Conservation (phyloP, 2,888 invertebrate species). For the Dendrolimus houi region DNA sequence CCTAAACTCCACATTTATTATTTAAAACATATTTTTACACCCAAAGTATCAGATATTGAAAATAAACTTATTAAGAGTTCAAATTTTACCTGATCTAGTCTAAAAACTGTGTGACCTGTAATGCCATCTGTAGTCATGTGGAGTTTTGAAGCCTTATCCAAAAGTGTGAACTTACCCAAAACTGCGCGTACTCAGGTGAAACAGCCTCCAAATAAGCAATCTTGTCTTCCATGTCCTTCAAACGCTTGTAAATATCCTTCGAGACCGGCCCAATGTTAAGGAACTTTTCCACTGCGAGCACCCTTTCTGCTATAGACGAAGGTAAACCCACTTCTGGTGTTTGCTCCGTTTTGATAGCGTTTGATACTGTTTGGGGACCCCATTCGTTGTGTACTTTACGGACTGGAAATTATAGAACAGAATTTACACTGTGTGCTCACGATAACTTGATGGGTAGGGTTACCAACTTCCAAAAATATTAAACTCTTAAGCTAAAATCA, state of each 20-base stretch:
- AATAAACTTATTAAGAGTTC: too few species aligned
- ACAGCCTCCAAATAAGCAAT: constrained; percentile 83
- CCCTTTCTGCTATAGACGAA: constrained; percentile 80
- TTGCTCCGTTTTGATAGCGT: constrained; percentile 19
- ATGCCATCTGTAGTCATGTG: too few species aligned
- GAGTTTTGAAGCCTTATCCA: not conserved
- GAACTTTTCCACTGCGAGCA: constrained; percentile 79
- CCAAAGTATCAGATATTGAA: too few species aligned
- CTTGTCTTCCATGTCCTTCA: constrained; percentile 85
- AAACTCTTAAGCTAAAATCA: too few species aligned
- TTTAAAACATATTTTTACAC: too few species aligned
- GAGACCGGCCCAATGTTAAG: constrained; percentile 75
- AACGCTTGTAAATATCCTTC: constrained; percentile 79
- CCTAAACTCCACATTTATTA: too few species aligned
- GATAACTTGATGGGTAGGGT: too few species aligned
- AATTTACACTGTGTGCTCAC: not conserved
- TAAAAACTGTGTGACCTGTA: too few species aligned
- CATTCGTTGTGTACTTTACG: constrained; percentile 82
- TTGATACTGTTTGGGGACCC: constrained; percentile 77
- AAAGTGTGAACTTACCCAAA: constrained; percentile 46
- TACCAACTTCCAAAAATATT: too few species aligned
- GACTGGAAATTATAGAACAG: constrained; percentile 57
- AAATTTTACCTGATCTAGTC: too few species aligned
- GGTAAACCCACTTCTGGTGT: constrained; percentile 47
- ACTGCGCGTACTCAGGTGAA: constrained; percentile 88